Evolutionary conservation across 1,140 invertebrate species (phyloP), one percentile per base, ranked within the genome.

Genomic region (Drosophila miranda): DNA sequence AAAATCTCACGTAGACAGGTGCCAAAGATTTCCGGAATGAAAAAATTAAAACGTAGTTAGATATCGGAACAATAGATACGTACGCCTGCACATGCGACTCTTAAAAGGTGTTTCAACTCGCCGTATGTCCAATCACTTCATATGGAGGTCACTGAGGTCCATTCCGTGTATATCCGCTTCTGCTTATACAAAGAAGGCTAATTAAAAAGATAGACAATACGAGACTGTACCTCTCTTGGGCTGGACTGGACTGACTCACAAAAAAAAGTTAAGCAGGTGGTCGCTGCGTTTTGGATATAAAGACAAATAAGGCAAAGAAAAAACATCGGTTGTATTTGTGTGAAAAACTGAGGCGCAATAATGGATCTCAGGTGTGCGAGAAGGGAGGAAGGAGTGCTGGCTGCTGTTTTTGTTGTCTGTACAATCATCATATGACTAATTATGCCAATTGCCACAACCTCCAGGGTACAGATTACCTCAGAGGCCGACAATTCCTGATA

Each of bases 271-370:
- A 53, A 63, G 68, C 76, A 79, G 76, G 76, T 79, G 76, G 41
- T 58, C 68, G 42, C 43, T 51, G 48, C 62, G 34, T 16, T 71
- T 71, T 55, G 7, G 26, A 16, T 55, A 16, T 58, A 43, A 64
- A 78, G 61, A 62, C 44, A 52, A 66, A 75, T 34, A 69, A 75
- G 69, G 57, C 68, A 53, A 41, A 34, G 34, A 11, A 34, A 34
- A 34, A 30, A 26, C 30, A 11, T 46, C 13, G 28, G 28, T 16
- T 45, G 54, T 46, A 13, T 56, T 56, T 46, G 50, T 52, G 49
- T 48, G 49, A 49, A 66, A 71, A 82, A 49, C 46, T 84, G 48
- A 83, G 68, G 48, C 79, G 79, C 80, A 84, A 79, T 84, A 79
- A 52, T 42, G 54, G 55, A 58, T 46, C 41, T 53, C 41, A 60